Percentiles rank a stretch among this genome's conserved stretches.
These are phyloP conservation scores for Monomorium pharaonis DNA, from an alignment of 1,140 invertebrate genomes.

Conservation along the genomic window DNA sequence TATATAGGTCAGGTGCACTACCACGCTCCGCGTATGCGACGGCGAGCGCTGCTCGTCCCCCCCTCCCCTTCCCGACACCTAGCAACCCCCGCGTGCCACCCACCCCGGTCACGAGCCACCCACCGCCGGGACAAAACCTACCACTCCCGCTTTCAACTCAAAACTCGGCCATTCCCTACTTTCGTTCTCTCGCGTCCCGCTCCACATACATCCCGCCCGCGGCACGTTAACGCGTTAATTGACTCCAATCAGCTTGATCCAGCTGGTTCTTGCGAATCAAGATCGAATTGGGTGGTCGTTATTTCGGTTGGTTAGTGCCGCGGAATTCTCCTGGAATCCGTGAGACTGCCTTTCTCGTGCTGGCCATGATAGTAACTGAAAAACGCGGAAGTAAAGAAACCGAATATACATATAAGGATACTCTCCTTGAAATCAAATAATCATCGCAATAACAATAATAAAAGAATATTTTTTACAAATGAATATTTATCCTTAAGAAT, in stretches of 20 bases:
- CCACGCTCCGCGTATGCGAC: conserved; percentile 68
- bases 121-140: conserved; percentile 59
- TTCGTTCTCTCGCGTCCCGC: conserved; percentile 43
- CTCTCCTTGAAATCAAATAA: neutral
- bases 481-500: neutral
- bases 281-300: conserved; percentile 23
- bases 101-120: conserved; percentile 33
- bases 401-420: conserved; percentile 1
- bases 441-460: neutral
- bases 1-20: conserved; percentile 84
- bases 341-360: neutral
- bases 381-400: conserved; percentile 35
- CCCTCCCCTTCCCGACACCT: conserved; percentile 31
- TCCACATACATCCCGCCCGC: neutral
- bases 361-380: neutral
- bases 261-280: neutral
- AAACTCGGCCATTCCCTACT: conserved; percentile 55
- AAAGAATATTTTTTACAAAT: neutral
- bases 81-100: conserved; percentile 50
- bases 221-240: conserved; percentile 60
- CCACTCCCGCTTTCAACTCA: conserved; percentile 54
- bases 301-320: neutral
- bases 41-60: neutral
- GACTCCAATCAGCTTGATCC: conserved; percentile 47
- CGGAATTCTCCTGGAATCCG: conserved; percentile 13